phyloP scores from a whole-genome alignment of 2,113 vertebrate species.

The Leptobrachium leishanense region DNA sequence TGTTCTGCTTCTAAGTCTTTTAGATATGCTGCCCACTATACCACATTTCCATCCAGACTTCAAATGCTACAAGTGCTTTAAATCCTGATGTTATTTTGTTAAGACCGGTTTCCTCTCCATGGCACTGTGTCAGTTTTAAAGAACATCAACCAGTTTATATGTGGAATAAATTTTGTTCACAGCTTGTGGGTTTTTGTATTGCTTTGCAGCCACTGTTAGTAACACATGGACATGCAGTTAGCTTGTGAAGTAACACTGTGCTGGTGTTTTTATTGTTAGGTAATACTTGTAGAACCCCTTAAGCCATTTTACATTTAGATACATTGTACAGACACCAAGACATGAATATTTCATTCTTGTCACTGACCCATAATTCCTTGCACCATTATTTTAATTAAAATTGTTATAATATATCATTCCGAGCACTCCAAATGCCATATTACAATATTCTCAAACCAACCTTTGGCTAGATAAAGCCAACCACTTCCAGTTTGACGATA shows the following conservation, averaged over 20 bases:
- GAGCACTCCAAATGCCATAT: too few relatives aligned
- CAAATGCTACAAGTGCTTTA: background rate
- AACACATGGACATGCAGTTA: slow-evolving; percentile 48
- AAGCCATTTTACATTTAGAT: too few relatives aligned
- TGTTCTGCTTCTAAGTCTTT: too few relatives aligned
- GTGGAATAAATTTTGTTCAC: slow-evolving; percentile 23
- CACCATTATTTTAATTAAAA: too few relatives aligned
- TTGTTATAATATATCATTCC: too few relatives aligned
- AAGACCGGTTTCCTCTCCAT: background rate
- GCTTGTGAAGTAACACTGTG: slow-evolving; percentile 47
- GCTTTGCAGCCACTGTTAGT: slow-evolving; percentile 48
- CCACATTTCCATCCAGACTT: too few relatives aligned
- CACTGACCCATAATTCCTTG: background rate
- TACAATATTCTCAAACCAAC: too few relatives aligned
- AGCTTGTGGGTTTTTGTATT: slow-evolving; percentile 36
- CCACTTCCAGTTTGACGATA: too few relatives aligned
- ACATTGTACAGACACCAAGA: background rate
- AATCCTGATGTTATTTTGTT: background rate
- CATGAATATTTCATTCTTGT: background rate
- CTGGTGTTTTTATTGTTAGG: slow-evolving; percentile 42
- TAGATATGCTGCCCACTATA: too few relatives aligned
- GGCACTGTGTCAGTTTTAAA: background rate
- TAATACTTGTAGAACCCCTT: background rate
- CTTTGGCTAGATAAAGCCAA: too few relatives aligned
- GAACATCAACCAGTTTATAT: background rate